phyloP scores from a whole-genome alignment of 2,888 invertebrate species.

The Caenorhabditis sp. region DNA sequence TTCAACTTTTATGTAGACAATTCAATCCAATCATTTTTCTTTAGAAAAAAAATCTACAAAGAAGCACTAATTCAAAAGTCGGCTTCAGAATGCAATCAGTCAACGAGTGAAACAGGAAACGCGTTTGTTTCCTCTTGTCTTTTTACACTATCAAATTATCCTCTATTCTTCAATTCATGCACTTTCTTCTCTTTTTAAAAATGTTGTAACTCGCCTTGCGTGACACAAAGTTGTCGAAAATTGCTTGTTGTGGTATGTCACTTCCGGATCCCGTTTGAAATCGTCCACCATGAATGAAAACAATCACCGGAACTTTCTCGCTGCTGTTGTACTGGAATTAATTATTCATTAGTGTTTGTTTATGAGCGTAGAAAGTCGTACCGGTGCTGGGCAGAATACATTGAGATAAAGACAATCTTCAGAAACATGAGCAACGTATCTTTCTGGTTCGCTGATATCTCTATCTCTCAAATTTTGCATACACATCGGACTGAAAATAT shows the following conservation, averaged over 20 bases:
- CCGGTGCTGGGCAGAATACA: conserved; percentile 83
- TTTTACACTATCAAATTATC: not conserved
- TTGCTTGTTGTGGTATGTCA: conserved; percentile 62
- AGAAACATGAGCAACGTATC: conserved; percentile 63
- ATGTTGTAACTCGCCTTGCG: conserved; percentile 76
- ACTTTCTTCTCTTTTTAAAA: not conserved
- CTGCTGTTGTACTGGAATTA: conserved; percentile 64
- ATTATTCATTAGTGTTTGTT: not conserved
- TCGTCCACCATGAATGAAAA: conserved; percentile 93
- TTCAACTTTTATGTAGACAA: too few species aligned
- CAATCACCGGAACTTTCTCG: conserved; percentile 84
- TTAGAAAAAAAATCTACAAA: not conserved
- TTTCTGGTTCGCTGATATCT: conserved; percentile 51
- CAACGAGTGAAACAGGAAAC: not conserved
- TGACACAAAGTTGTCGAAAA: conserved; percentile 71
- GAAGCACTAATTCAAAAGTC: not conserved
- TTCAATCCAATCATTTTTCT: not conserved
- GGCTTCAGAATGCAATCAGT: not conserved
- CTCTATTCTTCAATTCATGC: not conserved
- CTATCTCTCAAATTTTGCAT: conserved; percentile 59
- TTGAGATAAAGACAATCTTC: conserved; percentile 95
- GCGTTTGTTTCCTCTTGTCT: not conserved
- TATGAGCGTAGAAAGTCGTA: conserved; percentile 26
- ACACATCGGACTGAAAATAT: conserved; percentile 51
- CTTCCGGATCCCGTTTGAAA: conserved; percentile 80